Evolutionary conservation across 2,113 vertebrate species (phyloP).

Genomic region (Indicator indicator): DNA sequence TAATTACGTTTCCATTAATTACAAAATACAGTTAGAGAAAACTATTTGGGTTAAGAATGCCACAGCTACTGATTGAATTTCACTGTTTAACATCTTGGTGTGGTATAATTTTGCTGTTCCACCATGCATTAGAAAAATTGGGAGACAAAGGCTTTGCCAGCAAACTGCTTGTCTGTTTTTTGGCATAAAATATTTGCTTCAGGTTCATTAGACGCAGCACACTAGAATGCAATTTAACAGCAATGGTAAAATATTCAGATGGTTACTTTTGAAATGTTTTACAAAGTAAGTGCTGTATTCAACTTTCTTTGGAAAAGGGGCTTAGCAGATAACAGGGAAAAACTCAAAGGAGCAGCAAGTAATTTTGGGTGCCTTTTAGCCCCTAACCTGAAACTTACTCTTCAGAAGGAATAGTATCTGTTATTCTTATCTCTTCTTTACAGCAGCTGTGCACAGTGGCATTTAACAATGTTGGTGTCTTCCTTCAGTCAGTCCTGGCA

Average conservation of each 20-base stretch:
- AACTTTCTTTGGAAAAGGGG: not conserved
- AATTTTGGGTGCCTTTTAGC: not conserved
- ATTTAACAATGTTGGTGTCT: not conserved
- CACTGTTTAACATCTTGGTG: not conserved
- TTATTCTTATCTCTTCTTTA: conserved; percentile 6
- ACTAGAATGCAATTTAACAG: not conserved
- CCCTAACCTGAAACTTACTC: not conserved
- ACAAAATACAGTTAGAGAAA: not conserved
- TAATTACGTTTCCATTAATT: conserved; percentile 26
- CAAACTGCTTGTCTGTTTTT: not conserved
- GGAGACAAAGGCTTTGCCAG: not conserved
- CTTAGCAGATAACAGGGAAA: not conserved
- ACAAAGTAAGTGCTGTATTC: not conserved
- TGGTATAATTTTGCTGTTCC: not conserved
- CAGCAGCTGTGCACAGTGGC: not conserved
- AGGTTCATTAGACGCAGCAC: not conserved
- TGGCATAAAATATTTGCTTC: not conserved
- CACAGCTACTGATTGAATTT: not conserved
- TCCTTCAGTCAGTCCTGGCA: not conserved
- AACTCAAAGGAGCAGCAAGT: not conserved
- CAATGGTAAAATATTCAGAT: not conserved
- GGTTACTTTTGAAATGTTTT: not conserved
- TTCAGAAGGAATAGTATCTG: not conserved
- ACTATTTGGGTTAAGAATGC: not conserved
- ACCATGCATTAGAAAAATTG: not conserved